Conservation (phyloP, 2,113 vertebrate genomes). For the Polyodon spathula region DNA sequence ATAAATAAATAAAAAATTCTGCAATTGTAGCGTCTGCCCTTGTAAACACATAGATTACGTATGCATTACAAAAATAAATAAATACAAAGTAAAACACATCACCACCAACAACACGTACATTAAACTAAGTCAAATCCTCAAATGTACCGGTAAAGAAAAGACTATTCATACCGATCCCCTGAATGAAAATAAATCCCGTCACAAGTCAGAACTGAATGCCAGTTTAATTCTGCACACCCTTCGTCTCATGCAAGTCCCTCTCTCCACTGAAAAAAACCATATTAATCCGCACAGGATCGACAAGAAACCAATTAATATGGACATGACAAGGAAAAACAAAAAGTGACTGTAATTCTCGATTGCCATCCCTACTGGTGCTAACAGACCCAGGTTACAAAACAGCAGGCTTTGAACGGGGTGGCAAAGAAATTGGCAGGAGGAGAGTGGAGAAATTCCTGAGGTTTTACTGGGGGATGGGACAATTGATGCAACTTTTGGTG, state of each 20-base stretch:
- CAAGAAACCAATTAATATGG: slow-evolving; percentile 56
- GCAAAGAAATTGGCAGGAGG: slow-evolving; percentile 7
- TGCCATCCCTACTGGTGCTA: not conserved
- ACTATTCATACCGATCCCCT: slow-evolving; percentile 71
- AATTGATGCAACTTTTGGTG: too few relatives aligned
- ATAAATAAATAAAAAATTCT: too few relatives aligned
- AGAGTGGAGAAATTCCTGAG: not conserved
- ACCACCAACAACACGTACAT: too few relatives aligned
- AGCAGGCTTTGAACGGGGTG: not conserved
- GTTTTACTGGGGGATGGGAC: slow-evolving; percentile 14
- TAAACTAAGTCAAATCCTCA: too few relatives aligned
- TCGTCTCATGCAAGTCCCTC: slow-evolving; percentile 85
- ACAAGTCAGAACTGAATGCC: slow-evolving; percentile 81
- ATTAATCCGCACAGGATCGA: slow-evolving; percentile 59
- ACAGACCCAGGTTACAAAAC: not conserved
- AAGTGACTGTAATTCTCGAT: slow-evolving; percentile 68
- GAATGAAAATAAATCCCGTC: slow-evolving; percentile 77
- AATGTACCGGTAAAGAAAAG: too few relatives aligned
- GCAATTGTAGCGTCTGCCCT: too few relatives aligned
- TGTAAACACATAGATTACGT: too few relatives aligned
- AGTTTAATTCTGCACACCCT: slow-evolving; percentile 71
- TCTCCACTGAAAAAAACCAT: slow-evolving; percentile 72
- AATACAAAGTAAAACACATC: too few relatives aligned
- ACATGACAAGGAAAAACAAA: slow-evolving; percentile 46
- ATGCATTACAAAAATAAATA: too few relatives aligned